Conservation (phyloP, 2,888 invertebrate species). For the Eudasyphora cyanicolor region DNA sequence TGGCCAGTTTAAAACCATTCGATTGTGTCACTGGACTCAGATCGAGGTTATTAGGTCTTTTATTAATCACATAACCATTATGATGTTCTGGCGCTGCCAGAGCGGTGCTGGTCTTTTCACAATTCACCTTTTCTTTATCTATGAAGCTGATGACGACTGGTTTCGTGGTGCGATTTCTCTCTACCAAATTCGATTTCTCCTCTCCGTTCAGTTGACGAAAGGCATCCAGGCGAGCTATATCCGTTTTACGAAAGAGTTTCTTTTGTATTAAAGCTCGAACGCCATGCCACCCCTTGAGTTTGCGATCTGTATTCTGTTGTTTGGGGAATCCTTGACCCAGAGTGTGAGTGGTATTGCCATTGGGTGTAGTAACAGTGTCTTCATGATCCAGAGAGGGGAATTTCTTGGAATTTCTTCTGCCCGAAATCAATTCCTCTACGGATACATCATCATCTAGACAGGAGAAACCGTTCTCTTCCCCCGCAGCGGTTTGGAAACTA, state of each 20-base stretch:
- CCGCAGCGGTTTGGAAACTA: constrained; percentile 74
- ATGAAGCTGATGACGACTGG: constrained; percentile 65
- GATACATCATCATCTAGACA: constrained; percentile 79
- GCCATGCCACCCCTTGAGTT: constrained; percentile 79
- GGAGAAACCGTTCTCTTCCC: constrained; percentile 77
- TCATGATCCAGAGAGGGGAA: constrained; percentile 63
- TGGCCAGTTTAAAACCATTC: constrained; percentile 50
- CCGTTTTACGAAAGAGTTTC: constrained; percentile 78
- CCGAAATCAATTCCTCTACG: constrained; percentile 78
- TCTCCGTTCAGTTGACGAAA: constrained; percentile 69
- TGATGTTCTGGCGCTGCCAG: constrained; percentile 33
- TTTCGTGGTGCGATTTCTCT: constrained; percentile 63
- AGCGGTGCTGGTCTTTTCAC: constrained; percentile 51
- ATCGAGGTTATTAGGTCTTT: constrained; percentile 77
- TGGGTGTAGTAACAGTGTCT: constrained; percentile 31
- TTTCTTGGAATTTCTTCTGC: constrained; percentile 68
- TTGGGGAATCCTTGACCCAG: constrained; percentile 80
- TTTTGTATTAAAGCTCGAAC: constrained; percentile 79
- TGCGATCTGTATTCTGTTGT: constrained; percentile 79
- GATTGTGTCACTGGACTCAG: constrained; percentile 72
- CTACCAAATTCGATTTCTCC: constrained; percentile 79
- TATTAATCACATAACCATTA: constrained; percentile 56
- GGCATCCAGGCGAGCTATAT: constrained; percentile 64
- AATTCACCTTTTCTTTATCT: constrained; percentile 59
- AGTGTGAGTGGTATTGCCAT: constrained; percentile 55